Percentiles rank a stretch among this genome's conserved stretches.
These are phyloP conservation scores for Drosophila greeni DNA, from an alignment of 2,888 invertebrate genomes.

Conservation along the genomic window DNA sequence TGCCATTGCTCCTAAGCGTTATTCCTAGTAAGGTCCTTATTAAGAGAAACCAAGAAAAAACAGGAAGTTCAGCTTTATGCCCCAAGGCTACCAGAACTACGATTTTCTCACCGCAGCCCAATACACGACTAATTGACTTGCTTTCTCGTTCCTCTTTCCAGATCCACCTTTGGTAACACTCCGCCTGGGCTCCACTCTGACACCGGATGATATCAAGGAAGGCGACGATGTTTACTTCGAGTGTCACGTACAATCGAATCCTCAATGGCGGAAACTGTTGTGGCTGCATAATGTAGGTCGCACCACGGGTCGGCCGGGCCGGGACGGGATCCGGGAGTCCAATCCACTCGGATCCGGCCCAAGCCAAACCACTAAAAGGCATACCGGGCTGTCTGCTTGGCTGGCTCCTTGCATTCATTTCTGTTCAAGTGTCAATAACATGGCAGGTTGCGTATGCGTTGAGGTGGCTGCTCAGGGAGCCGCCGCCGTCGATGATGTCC, in stretches of 20 bases:
- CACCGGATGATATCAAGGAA: slow-evolving; percentile 93
- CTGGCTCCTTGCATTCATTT: slow-evolving; percentile 54
- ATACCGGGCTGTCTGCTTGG: slow-evolving; percentile 55
- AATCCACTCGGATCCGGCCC: slow-evolving; percentile 24
- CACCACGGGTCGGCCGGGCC: slow-evolving; percentile 38
- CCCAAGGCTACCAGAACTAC: too few species aligned
- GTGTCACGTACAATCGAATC: slow-evolving; percentile 93
- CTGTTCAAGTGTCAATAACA: slow-evolving; percentile 72
- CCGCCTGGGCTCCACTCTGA: slow-evolving; percentile 89
- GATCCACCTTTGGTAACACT: slow-evolving; percentile 92
- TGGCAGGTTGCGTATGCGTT: slow-evolving; percentile 59
- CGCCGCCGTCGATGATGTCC: slow-evolving; percentile 35
- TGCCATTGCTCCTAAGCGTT: background rate
- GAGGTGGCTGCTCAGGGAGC: slow-evolving; percentile 40
- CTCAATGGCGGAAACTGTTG: slow-evolving; percentile 88
- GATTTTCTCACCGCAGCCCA: background rate
- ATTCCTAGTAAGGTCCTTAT: background rate
- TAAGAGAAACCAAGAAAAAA: background rate
- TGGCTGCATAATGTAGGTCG: slow-evolving; percentile 93
- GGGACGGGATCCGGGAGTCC: slow-evolving; percentile 9
- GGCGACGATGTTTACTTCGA: slow-evolving; percentile 96
- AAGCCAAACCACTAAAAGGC: slow-evolving; percentile 29
- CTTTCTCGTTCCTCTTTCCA: slow-evolving; percentile 78
- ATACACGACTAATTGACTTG: slow-evolving; percentile 21
- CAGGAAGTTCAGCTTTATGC: too few species aligned